These are phyloP conservation scores for Periplaneta americana DNA, from an alignment of 1,140 invertebrate genomes.

Conservation along the genomic window DNA sequence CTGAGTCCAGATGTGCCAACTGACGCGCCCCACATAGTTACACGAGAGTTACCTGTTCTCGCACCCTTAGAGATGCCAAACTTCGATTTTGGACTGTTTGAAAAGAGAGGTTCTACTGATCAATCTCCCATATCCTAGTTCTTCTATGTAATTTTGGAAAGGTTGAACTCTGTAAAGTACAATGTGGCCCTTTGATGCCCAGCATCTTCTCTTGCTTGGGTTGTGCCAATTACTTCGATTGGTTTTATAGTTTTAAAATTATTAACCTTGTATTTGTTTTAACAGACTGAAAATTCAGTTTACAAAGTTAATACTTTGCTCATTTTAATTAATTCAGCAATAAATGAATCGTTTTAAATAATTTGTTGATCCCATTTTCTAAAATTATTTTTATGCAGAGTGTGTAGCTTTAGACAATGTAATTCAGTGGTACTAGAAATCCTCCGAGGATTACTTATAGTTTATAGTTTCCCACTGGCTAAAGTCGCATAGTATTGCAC, in stretches of 20 bases:
- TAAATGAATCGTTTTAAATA: background rate
- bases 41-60: conserved; percentile 39
- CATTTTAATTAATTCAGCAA: background rate
- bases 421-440: too few species aligned
- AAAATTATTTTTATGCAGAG: too few species aligned
- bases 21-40: conserved; percentile 23
- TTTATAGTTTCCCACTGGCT: too few species aligned
- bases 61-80: conserved; percentile 50
- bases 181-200: too few species aligned
- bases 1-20: conserved; percentile 32
- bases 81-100: conserved; percentile 40
- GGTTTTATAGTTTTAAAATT: background rate
- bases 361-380: background rate
- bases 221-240: background rate
- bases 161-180: background rate
- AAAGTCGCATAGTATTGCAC: too few species aligned
- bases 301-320: background rate
- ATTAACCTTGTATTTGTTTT: background rate
- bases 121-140: background rate
- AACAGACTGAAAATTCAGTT: background rate
- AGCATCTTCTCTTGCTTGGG: too few species aligned
- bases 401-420: too few species aligned
- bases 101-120: conserved; percentile 5
- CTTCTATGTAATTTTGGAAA: background rate
- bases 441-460: too few species aligned